phyloP scores from a whole-genome alignment of 2,113 vertebrate species.

The Lates calcarifer region DNA sequence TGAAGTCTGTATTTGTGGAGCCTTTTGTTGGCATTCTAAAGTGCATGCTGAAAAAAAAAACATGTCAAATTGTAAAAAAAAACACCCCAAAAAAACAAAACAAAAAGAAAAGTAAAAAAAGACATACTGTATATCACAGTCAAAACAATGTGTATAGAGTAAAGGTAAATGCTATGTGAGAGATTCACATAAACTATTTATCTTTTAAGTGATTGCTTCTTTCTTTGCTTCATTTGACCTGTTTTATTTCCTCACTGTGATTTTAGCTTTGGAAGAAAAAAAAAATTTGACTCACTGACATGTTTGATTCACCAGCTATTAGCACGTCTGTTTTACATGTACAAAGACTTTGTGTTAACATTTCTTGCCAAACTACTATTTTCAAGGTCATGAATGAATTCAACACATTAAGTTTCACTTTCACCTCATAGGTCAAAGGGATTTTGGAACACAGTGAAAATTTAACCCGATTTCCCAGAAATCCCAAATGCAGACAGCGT shows the following conservation, averaged over 20 bases:
- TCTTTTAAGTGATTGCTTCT: constrained; percentile 72
- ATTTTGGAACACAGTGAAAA: no score
- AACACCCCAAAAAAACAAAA: constrained; percentile 24
- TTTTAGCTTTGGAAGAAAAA: no score
- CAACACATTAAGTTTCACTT: no score
- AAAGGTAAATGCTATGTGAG: constrained; percentile 77
- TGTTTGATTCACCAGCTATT: not conserved
- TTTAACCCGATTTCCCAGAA: no score
- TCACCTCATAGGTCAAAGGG: no score
- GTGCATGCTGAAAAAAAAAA: constrained; percentile 87
- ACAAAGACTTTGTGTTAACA: not conserved
- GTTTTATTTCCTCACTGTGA: not conserved
- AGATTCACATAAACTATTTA: constrained; percentile 83
- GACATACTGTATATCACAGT: constrained; percentile 77
- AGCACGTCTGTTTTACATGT: no score
- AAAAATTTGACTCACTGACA: not conserved
- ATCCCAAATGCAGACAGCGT: no score
- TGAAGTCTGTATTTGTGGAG: constrained; percentile 88
- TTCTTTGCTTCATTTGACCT: constrained; percentile 25
- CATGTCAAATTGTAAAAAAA: constrained; percentile 77
- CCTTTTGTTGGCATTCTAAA: constrained; percentile 89
- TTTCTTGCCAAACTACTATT: no score
- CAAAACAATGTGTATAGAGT: constrained; percentile 78
- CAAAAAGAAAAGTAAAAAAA: constrained; percentile 14
- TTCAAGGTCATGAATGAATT: no score